phyloP scores from a whole-genome alignment of 1,140 invertebrate species.

The Leptoteleia sp. region DNA sequence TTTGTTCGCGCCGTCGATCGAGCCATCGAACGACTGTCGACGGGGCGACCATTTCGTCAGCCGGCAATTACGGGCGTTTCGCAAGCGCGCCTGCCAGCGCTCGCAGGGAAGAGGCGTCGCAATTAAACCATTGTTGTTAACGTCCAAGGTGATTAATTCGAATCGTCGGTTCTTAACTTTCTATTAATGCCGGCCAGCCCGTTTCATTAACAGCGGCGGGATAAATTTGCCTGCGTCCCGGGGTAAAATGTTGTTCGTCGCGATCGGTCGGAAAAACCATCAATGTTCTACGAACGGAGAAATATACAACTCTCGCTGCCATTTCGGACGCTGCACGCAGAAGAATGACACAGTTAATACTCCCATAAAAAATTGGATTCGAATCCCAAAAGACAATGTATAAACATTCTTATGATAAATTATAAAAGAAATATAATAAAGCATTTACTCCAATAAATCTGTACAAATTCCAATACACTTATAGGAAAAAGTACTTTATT shows the following conservation, averaged over 20 bases:
- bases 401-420: too few species aligned
- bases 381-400: too few species aligned
- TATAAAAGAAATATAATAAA: too few species aligned
- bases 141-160: conserved; percentile 43
- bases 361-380: too few species aligned
- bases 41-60: conserved; percentile 30
- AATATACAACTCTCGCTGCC: conserved; percentile 58
- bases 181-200: conserved; percentile 32
- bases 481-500: too few species aligned
- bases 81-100: conserved; percentile 14
- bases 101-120: conserved; percentile 19
- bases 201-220: conserved; percentile 34
- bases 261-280: conserved; percentile 47
- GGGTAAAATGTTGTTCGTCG: conserved; percentile 25
- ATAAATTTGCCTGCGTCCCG: conserved; percentile 33
- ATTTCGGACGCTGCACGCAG: conserved; percentile 67
- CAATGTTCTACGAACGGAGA: conserved; percentile 48
- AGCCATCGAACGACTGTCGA: conserved; percentile 25
- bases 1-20: conserved; percentile 20
- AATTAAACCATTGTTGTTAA: conserved; percentile 52
- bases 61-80: conserved; percentile 5
- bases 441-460: too few species aligned
- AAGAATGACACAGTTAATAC: conserved; percentile 48
- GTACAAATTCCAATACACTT: too few species aligned
- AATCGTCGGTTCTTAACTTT: conserved; percentile 36